A percentile compares a stretch with the other conserved stretches of the same genome.
Evolutionary conservation across 2,888 invertebrate species (phyloP).

Genomic region (Choristoneura rosaceana): DNA sequence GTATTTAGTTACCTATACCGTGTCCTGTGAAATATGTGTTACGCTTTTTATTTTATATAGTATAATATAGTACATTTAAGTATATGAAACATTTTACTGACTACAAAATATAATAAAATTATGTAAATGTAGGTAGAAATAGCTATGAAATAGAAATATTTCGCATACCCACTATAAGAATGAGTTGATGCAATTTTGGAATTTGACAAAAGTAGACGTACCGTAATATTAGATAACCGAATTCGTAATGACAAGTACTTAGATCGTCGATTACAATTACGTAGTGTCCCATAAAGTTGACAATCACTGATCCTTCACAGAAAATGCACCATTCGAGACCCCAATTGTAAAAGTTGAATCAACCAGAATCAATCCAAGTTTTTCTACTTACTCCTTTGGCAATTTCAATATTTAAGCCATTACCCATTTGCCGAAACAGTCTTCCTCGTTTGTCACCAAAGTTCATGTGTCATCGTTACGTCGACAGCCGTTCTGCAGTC

Average conservation of each 20-base stretch:
- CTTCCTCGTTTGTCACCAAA: background rate
- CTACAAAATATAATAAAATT: slow-evolving; percentile 13
- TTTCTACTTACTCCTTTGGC: background rate
- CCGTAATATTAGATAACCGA: slow-evolving; percentile 23
- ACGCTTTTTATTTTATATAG: slow-evolving; percentile 79
- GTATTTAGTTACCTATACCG: slow-evolving; percentile 69
- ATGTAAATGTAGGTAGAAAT: slow-evolving; percentile 38
- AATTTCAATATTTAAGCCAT: background rate
- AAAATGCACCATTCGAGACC: background rate
- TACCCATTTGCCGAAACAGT: background rate
- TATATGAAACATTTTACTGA: slow-evolving; percentile 9
- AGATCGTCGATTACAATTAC: background rate
- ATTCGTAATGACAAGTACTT: slow-evolving; percentile 8
- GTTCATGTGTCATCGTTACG: slow-evolving; percentile 37
- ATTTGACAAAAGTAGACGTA: slow-evolving; percentile 25
- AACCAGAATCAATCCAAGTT: background rate
- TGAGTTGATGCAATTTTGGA: slow-evolving; percentile 5
- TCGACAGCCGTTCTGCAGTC: slow-evolving; percentile 96
- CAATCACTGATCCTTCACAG: background rate
- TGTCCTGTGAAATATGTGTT: slow-evolving; percentile 88
- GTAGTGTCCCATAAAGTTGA: background rate
- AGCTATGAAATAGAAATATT: slow-evolving; percentile 18
- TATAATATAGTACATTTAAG: slow-evolving; percentile 13
- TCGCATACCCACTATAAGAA: slow-evolving; percentile 12
- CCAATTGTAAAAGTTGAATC: background rate